Percentiles rank a stretch among this genome's conserved stretches.
These are phyloP conservation scores for Dicerorhinus sumatrensis DNA, from an alignment of 2,113 vertebrate species.

Conservation along the genomic window DNA sequence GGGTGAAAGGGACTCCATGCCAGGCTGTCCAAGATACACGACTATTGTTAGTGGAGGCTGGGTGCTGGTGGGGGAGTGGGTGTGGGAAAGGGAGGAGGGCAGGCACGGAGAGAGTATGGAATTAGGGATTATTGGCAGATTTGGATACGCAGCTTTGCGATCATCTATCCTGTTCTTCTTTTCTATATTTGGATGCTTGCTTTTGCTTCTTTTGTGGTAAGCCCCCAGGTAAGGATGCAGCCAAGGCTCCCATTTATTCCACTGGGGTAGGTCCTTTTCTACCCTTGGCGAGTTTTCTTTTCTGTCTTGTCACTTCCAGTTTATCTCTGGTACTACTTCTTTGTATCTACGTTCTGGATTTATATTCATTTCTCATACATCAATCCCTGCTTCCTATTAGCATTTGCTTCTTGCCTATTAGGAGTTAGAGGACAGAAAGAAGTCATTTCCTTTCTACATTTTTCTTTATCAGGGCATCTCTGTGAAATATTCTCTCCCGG, in stretches of 20 bases:
- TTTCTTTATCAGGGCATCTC: constrained; percentile 75
- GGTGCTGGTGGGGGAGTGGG: not conserved
- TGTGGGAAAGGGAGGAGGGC: not conserved
- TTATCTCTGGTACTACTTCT: constrained; percentile 35
- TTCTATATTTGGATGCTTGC: not conserved
- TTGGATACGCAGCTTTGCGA: not conserved
- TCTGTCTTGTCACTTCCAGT: constrained; percentile 16
- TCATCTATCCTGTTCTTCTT: not conserved
- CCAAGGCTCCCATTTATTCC: not conserved
- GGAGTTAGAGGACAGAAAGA: constrained; percentile 76
- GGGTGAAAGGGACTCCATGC: not conserved
- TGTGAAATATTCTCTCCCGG: constrained; percentile 54
- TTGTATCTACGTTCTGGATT: constrained; percentile 42
- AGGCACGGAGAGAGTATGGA: not conserved
- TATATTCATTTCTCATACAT: constrained; percentile 71
- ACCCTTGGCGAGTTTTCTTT: not conserved
- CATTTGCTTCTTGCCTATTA: constrained; percentile 68
- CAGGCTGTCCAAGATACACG: not conserved
- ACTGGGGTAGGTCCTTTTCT: not conserved
- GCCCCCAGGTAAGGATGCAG: not conserved
- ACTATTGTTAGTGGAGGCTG: not conserved
- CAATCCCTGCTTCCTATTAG: constrained; percentile 72
- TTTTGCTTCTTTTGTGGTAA: constrained; percentile 13
- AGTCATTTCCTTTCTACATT: constrained; percentile 69
- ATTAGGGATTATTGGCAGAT: not conserved